These are phyloP conservation scores for Cephus sareptanus DNA, from an alignment of 2,888 invertebrate species.

Conservation along the genomic window DNA sequence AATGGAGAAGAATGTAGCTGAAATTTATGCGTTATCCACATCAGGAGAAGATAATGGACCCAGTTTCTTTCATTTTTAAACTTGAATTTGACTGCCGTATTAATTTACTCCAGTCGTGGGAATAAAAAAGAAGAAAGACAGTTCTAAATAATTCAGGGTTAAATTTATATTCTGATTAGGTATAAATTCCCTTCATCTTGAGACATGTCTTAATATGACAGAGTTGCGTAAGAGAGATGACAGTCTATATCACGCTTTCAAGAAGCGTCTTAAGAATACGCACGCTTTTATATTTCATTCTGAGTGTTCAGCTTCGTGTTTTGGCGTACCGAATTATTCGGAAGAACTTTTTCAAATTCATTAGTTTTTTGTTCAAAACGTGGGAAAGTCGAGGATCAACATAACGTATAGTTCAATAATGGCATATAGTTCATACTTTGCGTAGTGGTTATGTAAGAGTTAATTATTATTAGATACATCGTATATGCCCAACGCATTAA, in stretches of 20 bases:
- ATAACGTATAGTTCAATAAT: neutral
- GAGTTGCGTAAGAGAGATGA: too few relatives aligned
- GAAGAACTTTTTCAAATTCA: neutral
- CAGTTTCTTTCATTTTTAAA: neutral
- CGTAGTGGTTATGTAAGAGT: neutral
- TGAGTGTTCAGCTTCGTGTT: neutral
- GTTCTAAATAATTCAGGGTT: too few relatives aligned
- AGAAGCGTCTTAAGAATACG: too few relatives aligned
- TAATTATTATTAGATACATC: neutral
- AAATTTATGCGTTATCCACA: neutral
- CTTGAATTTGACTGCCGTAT: too few relatives aligned
- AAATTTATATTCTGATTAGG: too few relatives aligned
- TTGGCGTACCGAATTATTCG: neutral
- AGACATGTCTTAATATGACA: too few relatives aligned
- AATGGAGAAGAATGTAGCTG: neutral
- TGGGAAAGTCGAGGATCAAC: neutral
- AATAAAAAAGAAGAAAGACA: too few relatives aligned
- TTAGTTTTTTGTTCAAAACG: neutral
- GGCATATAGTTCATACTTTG: neutral
- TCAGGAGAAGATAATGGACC: neutral
- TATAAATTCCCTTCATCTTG: too few relatives aligned
- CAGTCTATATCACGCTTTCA: too few relatives aligned
- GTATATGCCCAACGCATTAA: neutral
- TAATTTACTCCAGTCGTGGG: too few relatives aligned
- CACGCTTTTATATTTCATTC: too few relatives aligned